These are phyloP conservation scores for Trissoscelio sp. DNA, from an alignment of 2,888 invertebrate genomes.

Conservation along the genomic window DNA sequence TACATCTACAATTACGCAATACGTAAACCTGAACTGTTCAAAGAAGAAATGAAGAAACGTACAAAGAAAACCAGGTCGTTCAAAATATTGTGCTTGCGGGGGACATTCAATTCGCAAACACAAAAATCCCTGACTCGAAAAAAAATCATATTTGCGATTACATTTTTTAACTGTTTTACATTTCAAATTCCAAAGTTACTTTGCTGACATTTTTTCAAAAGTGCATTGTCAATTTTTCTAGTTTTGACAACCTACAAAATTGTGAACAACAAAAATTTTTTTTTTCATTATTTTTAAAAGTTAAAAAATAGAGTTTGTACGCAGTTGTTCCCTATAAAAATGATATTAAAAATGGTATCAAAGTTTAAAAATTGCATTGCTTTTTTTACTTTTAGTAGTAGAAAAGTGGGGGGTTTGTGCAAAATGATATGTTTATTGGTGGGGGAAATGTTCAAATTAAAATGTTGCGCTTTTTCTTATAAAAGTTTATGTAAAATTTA, in stretches of 20 bases:
- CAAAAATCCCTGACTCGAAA: conserved; percentile 12
- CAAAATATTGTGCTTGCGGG: conserved; percentile 30
- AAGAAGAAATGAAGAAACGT: conserved; percentile 48
- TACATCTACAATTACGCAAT: conserved; percentile 59
- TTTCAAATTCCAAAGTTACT: conserved; percentile 30
- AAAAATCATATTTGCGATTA: neutral
- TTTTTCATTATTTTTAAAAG: neutral
- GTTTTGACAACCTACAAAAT: too few species aligned
- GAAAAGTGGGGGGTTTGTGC: conserved; percentile 37
- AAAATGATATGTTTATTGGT: conserved; percentile 59
- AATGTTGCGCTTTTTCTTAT: conserved; percentile 18
- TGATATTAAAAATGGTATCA: conserved; percentile 47
- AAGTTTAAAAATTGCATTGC: conserved; percentile 43
- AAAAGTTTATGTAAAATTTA: conserved; percentile 19
- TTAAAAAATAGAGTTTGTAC: conserved; percentile 16
- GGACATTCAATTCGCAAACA: conserved; percentile 13
- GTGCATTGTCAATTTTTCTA: conserved; percentile 65
- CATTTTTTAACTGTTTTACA: neutral
- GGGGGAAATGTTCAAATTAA: conserved; percentile 9
- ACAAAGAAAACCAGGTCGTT: conserved; percentile 41
- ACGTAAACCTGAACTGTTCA: conserved; percentile 53
- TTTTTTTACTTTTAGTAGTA: conserved; percentile 23
- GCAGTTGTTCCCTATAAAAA: conserved; percentile 10
- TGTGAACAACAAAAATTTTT: too few species aligned
- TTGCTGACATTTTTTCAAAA: conserved; percentile 21